Base-by-base conservation (phyloP, 2,797 vertebrate genomes). In the Spheniscus humboldti region DNA sequence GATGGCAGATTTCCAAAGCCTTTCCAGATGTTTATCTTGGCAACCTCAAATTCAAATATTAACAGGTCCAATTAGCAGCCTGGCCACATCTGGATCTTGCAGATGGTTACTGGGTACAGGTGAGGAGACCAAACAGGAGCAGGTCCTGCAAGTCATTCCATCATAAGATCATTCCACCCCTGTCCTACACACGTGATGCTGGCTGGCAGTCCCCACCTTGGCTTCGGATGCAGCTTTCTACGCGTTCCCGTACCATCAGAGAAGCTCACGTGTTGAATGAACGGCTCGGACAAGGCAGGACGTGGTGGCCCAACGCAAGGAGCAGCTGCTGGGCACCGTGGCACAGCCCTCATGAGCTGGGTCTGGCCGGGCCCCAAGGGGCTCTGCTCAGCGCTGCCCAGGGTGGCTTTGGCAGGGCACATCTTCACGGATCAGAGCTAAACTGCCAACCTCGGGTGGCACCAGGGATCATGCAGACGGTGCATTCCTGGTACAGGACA, bases 21-120 rank as follows among this genome's bases (percentile, higher is more conserved):
- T 73, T 94, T 91, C 85, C 94, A 90, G 87, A 96, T 97, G 90
- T 90, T 92, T 88, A 31, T 69, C 69, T 63, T 84, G 67, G 80
- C 80, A 92, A 77, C 39, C 74, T 66, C 80, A 72, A 39, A 55
- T 75, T 69, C 73, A 68, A 89, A 57, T 53, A 59, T 48, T 33
- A 86, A 27, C 63, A 76, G 67, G 85, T 69, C 47, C 30, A 68
- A 25, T 67, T 19, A 81, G 50, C 62, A 73, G 47, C 14, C 47
- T n/a, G 66, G 47, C 24, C 76, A 69, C 63, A 79, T 66, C 39
- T 45, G 83, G 67, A 59, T 50, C 52, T 37, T 41, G 71, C 74
- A 95, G 88, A 37, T 53, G 45, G 68, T 60, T 67, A 39, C 50
- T 20, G 28, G 2, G 39, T 41, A 48, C 37, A 76, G 76, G 88